These are phyloP conservation scores for Meloe dianella DNA, from an alignment of 2,888 invertebrate species.

Conservation along the genomic window DNA sequence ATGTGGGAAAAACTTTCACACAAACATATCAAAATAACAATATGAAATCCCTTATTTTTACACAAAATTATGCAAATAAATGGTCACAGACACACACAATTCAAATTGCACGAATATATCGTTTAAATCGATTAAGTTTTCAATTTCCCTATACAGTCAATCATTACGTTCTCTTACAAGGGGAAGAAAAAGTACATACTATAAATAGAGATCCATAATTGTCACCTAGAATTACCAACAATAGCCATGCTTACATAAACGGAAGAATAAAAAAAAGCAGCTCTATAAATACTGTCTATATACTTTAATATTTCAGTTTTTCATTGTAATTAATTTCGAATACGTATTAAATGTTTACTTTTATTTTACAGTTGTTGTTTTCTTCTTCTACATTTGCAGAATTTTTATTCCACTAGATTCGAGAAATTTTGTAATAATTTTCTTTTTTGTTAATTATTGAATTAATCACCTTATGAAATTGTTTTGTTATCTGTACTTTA, in stretches of 20 bases:
- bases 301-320: background rate
- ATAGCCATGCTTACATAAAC: background rate
- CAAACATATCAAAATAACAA: background rate
- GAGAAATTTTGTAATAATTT: background rate
- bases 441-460: background rate
- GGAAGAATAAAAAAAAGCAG: too few species aligned
- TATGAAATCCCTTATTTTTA: background rate
- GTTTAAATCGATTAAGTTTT: too few species aligned
- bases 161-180: too few species aligned
- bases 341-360: background rate
- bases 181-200: background rate
- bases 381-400: background rate
- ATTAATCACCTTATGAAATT: conserved; percentile 3
- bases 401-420: background rate
- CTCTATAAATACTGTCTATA: background rate
- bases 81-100: too few species aligned
- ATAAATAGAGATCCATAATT: background rate
- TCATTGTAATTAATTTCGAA: background rate
- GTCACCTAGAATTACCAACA: background rate
- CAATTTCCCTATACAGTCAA: too few species aligned
- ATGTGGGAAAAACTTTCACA: background rate
- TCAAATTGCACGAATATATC: too few species aligned
- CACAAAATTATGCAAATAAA: too few species aligned
- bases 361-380: background rate
- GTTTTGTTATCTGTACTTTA: background rate